Conservation (phyloP, 1,140 invertebrate species). For the Drosophila pruinosa region DNA sequence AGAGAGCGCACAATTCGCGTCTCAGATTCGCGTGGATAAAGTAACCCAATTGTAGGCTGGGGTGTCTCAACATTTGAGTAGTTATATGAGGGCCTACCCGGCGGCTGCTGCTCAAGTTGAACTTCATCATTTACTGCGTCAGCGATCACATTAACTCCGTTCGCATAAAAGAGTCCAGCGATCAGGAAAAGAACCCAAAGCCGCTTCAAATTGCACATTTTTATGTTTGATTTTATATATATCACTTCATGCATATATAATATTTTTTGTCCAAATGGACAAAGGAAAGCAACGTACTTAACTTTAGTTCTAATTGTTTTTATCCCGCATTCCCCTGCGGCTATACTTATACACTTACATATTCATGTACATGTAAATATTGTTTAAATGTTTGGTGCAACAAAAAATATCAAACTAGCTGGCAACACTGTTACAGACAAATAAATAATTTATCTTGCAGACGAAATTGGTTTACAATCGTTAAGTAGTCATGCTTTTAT, state of each 20-base stretch:
- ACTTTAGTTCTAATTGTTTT: neutral
- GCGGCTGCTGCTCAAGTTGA: neutral
- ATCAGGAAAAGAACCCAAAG: neutral
- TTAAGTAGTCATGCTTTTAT: too few species aligned
- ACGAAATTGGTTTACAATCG: too few species aligned
- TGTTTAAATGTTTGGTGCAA: neutral
- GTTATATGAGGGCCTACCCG: constrained; percentile 10
- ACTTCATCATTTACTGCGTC: neutral
- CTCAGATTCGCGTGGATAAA: constrained; percentile 93
- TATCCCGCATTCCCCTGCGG: neutral
- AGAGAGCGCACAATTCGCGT: constrained; percentile 89
- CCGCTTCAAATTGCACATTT: neutral
- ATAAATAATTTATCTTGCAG: neutral
- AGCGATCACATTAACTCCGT: neutral
- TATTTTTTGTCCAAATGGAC: neutral
- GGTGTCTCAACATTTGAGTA: constrained; percentile 33
- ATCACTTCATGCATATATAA: neutral
- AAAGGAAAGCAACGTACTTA: neutral
- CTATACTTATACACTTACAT: neutral
- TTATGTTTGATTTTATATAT: neutral
- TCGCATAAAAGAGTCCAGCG: neutral
- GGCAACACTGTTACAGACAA: neutral
- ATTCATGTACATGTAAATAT: neutral
- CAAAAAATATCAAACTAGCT: neutral
- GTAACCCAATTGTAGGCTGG: constrained; percentile 84